These are phyloP conservation scores for Drosophila anomelani DNA, from an alignment of 2,888 invertebrate genomes.

Conservation along the genomic window DNA sequence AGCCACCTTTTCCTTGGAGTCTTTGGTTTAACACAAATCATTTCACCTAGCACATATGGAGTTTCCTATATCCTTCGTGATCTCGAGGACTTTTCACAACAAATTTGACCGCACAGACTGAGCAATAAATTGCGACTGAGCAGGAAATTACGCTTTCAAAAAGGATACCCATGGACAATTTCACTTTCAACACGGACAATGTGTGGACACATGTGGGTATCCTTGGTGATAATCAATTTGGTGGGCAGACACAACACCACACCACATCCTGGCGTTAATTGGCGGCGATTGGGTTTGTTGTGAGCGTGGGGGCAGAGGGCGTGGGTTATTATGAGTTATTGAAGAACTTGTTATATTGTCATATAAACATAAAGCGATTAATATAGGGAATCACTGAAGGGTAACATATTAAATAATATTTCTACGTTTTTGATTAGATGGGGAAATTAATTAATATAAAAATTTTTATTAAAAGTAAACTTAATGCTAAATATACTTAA, in stretches of 20 bases:
- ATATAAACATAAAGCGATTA: constrained; percentile 37
- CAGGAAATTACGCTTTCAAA: constrained; percentile 10
- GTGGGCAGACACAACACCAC: constrained; percentile 34
- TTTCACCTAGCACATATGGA: constrained; percentile 19
- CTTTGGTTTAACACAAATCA: constrained; percentile 39
- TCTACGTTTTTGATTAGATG: background rate
- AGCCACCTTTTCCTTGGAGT: constrained; percentile 51
- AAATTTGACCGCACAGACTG: constrained; percentile 49
- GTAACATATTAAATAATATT: background rate
- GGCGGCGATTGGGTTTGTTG: constrained; percentile 23
- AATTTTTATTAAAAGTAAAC: too few species aligned
- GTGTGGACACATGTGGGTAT: constrained; percentile 71
- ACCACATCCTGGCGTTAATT: constrained; percentile 58
- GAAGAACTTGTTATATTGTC: constrained; percentile 34
- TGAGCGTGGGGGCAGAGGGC: background rate
- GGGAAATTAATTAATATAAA: too few species aligned
- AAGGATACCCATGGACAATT: constrained; percentile 32
- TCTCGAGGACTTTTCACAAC: background rate
- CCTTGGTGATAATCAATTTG: constrained; percentile 80
- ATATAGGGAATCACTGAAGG: constrained; percentile 4
- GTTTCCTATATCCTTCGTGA: background rate
- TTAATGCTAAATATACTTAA: background rate
- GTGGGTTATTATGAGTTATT: constrained; percentile 32
- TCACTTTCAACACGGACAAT: constrained; percentile 44
- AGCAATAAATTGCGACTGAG: constrained; percentile 59